Percentiles rank a stretch among this genome's conserved stretches.
Evolutionary conservation across 1,140 invertebrate genomes (phyloP).

Genomic region (Aphelenchoides fujianensis): DNA sequence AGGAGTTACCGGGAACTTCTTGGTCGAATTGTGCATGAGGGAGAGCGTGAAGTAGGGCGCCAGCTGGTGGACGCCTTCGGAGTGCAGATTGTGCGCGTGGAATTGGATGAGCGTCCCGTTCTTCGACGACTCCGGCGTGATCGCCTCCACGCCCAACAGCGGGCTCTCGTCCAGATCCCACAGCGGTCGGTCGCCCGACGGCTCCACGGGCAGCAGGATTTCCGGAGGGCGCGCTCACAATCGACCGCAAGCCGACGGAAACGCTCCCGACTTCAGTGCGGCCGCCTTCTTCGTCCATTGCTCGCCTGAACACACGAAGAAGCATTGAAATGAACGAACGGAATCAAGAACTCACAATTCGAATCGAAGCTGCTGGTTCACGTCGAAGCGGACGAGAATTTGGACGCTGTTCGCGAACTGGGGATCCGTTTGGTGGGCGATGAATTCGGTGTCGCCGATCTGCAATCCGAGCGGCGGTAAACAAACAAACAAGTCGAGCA

Average conservation of each 20-base stretch:
- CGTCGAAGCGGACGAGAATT: slow-evolving; percentile 1
- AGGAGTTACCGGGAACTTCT: slow-evolving; percentile 34
- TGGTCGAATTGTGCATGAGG: slow-evolving; percentile 33
- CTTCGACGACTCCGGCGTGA: neutral
- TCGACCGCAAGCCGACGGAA: neutral
- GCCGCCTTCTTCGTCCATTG: neutral
- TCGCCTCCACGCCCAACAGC: slow-evolving; percentile 12
- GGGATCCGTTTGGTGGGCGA: neutral
- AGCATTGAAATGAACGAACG: too few species aligned
- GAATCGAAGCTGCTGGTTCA: neutral
- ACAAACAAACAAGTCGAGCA: too few species aligned
- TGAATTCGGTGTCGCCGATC: slow-evolving; percentile 1
- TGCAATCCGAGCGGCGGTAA: neutral
- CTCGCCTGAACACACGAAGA: neutral
- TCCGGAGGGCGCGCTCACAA: neutral
- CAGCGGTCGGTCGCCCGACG: neutral
- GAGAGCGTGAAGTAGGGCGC: slow-evolving; percentile 45
- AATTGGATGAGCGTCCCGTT: slow-evolving; percentile 40
- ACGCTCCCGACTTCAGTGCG: neutral
- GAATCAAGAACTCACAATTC: slow-evolving; percentile 1
- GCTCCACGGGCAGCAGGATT: slow-evolving; percentile 8
- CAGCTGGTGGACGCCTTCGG: slow-evolving; percentile 23
- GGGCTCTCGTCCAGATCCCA: neutral
- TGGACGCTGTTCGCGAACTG: neutral
- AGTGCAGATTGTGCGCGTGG: slow-evolving; percentile 28